These are phyloP conservation scores for Cyprinodon tularosa DNA, from an alignment of 2,113 vertebrate genomes.

Conservation along the genomic window DNA sequence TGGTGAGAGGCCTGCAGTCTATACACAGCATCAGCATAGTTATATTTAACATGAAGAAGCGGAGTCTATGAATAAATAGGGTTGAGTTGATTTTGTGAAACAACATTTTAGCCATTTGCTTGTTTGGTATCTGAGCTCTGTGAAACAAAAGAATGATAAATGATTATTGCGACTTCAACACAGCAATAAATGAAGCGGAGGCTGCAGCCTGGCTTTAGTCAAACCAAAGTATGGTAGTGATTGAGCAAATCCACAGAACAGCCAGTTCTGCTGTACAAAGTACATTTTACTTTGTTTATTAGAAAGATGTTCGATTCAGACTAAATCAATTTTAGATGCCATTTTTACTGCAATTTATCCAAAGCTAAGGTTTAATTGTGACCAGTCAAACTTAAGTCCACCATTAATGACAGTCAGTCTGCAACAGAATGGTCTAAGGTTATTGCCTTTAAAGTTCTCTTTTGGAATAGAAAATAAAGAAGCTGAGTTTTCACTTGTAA, in stretches of 20 bases:
- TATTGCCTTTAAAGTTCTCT: no score
- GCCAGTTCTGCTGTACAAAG: not conserved
- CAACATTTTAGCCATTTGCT: not conserved
- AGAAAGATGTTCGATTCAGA: not conserved
- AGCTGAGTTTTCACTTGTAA: no score
- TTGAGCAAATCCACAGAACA: not conserved
- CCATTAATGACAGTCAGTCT: no score
- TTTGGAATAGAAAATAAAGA: no score
- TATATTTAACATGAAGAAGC: not conserved
- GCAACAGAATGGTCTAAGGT: no score
- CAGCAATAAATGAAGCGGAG: not conserved
- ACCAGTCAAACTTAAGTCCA: no score
- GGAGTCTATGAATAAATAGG: not conserved
- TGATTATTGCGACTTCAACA: not conserved
- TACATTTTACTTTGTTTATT: no score
- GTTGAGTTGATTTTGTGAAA: not conserved
- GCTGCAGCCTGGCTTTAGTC: not conserved
- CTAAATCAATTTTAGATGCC: not conserved
- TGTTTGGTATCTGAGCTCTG: not conserved
- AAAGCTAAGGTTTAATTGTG: not conserved
- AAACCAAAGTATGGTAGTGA: not conserved
- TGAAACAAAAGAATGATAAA: not conserved
- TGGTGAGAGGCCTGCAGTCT: conserved; percentile 11
- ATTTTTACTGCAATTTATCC: not conserved
- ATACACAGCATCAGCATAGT: not conserved